A percentile compares a stretch with the other conserved stretches of the same genome.
phyloP scores from a whole-genome alignment of 2,797 vertebrate species.

The Anas acuta region DNA sequence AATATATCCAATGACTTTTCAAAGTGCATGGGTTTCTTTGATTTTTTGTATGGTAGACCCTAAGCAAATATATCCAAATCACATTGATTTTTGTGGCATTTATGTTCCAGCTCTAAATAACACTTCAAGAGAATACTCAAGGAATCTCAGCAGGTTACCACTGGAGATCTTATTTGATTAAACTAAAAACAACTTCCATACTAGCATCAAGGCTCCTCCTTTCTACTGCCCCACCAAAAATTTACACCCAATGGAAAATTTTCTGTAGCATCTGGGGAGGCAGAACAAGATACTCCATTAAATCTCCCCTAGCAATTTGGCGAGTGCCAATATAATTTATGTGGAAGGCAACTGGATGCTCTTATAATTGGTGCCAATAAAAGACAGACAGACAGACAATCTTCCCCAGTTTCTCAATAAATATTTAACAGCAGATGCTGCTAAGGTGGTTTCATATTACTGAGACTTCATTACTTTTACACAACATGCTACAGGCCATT shows the following conservation, averaged over 20 bases:
- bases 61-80: background rate
- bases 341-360: background rate
- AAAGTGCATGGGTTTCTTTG: background rate
- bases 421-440: constrained; percentile 48
- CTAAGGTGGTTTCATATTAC: constrained; percentile 17
- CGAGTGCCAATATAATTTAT: background rate
- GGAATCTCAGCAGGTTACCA: background rate
- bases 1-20: background rate
- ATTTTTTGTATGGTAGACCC: background rate
- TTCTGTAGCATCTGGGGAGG: background rate
- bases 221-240: background rate
- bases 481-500: constrained; percentile 38
- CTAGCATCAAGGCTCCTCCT: background rate
- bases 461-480: constrained; percentile 34
- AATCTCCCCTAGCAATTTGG: background rate
- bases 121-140: background rate
- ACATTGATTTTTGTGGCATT: background rate
- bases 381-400: constrained; percentile 1
- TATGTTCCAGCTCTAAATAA: background rate
- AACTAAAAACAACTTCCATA: background rate
- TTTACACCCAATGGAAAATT: background rate
- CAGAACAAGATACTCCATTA: background rate
- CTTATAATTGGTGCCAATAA: background rate
- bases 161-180: background rate
- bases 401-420: background rate